Base-by-base conservation (phyloP, 2,113 vertebrate genomes). In the Sigmodon hispidus region DNA sequence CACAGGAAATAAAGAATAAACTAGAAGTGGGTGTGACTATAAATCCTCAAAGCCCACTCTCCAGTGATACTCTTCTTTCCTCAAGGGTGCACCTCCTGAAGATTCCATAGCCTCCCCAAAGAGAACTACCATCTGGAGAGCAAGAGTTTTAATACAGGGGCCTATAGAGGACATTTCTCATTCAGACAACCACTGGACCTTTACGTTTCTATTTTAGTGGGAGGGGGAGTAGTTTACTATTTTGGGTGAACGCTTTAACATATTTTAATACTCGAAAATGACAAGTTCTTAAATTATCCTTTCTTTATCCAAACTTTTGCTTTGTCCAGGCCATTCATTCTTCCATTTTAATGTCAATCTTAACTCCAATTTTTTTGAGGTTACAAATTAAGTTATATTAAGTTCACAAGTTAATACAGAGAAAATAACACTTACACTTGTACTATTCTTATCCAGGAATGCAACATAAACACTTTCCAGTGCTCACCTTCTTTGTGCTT, bases 371-470 rank as follows among this genome's bases (percentile, higher is more conserved):
- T 31, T 55, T 8, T 84, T 69, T 45, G 0, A 36, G 24, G 50
- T 67, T 93, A 48, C 84, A 89, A 90, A 59, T 75, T 17, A 17
- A 87, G 73, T 76, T 80, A 4, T 11, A 86, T 65, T 92, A 40
- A 59, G 36, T 88, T 95, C 69, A 40, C 45, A 88, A 92, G 79
- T 90, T 75, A 61, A 76, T 85, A 81, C 80, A 6, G 17, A 43
- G 65, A 81, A 29, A 0, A 7, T 79, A 94, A n/a, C 36, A 55
- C 59, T 34, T 61, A 57, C 50, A 75, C 16, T 87, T 72, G 70
- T 81, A 79, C 63, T 86, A 34, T 89, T 93, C 80, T 87, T 24
- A 89, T 59, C 17, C 13, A 83, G 17, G 45, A 89, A 77, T 65
- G 55, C 1, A 75, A 43, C 21, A 16, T 34, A 81, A 34, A 52